A percentile compares a stretch with the other conserved stretches of the same genome.
Conservation (phyloP, 1,140 invertebrate genomes). For the Lucilia sericata region DNA sequence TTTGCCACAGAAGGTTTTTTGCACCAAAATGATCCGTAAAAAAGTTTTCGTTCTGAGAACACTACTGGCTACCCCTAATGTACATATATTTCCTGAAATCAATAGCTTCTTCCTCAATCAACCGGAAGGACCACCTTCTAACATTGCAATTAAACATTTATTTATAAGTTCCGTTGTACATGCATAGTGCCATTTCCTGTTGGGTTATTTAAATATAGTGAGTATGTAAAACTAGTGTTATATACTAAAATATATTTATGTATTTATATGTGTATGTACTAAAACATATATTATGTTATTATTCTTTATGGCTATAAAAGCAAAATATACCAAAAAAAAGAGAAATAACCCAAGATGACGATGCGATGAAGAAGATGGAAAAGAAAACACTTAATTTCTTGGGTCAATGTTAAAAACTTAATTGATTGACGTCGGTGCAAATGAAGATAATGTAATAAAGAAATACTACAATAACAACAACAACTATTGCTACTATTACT, state of each 20-base stretch:
- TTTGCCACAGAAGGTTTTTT: too few species aligned
- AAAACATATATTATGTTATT: background rate
- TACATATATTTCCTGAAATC: too few species aligned
- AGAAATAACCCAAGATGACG: background rate
- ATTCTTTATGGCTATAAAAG: constrained; percentile 10
- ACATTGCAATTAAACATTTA: background rate
- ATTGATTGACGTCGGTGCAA: constrained; percentile 37
- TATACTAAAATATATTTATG: background rate
- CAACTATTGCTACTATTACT: background rate
- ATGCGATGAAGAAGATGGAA: background rate
- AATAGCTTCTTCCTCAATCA: background rate
- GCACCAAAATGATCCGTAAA: too few species aligned
- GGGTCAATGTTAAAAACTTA: constrained; percentile 43
- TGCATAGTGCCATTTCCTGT: background rate
- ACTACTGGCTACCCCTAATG: too few species aligned
- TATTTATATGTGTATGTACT: background rate
- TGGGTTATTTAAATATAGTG: background rate
- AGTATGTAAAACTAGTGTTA: background rate
- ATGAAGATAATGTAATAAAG: constrained; percentile 30
- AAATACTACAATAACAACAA: constrained; percentile 19
- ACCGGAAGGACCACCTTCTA: background rate
- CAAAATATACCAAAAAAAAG: background rate
- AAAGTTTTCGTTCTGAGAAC: too few species aligned
- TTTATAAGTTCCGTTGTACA: background rate
- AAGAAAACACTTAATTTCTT: constrained; percentile 38